These are phyloP conservation scores for Drosophila anomalata DNA, from an alignment of 2,888 invertebrate species.

Conservation along the genomic window DNA sequence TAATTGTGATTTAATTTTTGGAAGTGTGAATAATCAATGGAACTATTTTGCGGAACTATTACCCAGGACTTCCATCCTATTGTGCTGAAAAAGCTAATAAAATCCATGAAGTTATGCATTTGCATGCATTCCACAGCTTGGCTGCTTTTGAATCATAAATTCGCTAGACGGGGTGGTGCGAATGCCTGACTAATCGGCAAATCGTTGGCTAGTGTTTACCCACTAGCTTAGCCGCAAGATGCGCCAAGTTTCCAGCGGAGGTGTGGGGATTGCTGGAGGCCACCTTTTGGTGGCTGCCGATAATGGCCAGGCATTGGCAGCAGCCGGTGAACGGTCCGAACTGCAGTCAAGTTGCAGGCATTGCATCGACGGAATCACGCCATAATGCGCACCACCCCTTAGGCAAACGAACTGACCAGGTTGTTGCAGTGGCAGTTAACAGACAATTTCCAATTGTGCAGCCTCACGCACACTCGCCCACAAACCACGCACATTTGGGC, in stretches of 20 bases:
- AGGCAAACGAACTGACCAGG: not conserved
- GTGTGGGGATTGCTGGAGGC: not conserved
- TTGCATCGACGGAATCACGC: slow-evolving; percentile 31
- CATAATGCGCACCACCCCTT: slow-evolving; percentile 18
- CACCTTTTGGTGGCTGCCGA: slow-evolving; percentile 29
- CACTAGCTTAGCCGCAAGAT: slow-evolving; percentile 28
- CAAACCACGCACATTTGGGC: slow-evolving; percentile 63
- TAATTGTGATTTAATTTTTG: not conserved
- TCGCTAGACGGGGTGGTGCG: slow-evolving; percentile 10
- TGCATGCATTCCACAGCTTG: not conserved
- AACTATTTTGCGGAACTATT: too few species aligned
- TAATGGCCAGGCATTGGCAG: slow-evolving; percentile 46
- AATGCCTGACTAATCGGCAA: slow-evolving; percentile 27
- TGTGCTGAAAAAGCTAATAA: not conserved
- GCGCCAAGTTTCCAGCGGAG: not conserved
- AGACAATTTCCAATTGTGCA: slow-evolving; percentile 63
- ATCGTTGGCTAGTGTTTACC: slow-evolving; percentile 28
- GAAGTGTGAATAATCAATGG: too few species aligned
- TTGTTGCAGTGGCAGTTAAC: slow-evolving; percentile 51
- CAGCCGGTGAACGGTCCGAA: slow-evolving; percentile 22
- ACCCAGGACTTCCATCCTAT: too few species aligned
- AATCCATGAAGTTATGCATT: not conserved
- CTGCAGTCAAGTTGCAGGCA: slow-evolving; percentile 31
- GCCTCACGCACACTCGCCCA: slow-evolving; percentile 33
- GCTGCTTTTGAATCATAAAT: slow-evolving; percentile 4